These are phyloP conservation scores for Dryadula phaetusa DNA, from an alignment of 2,888 invertebrate genomes.

Conservation along the genomic window DNA sequence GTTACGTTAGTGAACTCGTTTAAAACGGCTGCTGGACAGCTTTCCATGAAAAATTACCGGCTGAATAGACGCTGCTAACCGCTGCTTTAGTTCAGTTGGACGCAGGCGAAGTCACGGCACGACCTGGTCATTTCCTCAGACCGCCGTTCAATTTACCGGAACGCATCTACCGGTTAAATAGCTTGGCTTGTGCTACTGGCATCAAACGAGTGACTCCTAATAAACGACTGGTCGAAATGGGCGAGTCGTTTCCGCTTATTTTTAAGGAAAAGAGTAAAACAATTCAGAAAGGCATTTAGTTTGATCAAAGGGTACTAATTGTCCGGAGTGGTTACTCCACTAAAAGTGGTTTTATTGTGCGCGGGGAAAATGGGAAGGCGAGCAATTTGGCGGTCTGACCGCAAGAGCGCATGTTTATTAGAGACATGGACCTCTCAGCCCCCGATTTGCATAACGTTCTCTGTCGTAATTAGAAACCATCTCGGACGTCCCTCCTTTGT, in stretches of 20 bases:
- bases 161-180: constrained; percentile 68
- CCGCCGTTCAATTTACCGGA: constrained; percentile 66
- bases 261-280: constrained; percentile 47
- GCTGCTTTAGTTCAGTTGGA: constrained; percentile 70
- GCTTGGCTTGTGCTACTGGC: constrained; percentile 52
- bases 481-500: constrained; percentile 80
- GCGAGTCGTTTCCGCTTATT: constrained; percentile 33
- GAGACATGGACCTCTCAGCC: constrained; percentile 74
- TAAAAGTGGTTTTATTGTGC: constrained; percentile 70
- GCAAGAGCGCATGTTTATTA: constrained; percentile 83
- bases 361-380: constrained; percentile 63
- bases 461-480: constrained; percentile 84
- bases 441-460: constrained; percentile 83
- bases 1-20: constrained; percentile 59
- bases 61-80: constrained; percentile 56
- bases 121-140: constrained; percentile 68
- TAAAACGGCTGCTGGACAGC: constrained; percentile 59
- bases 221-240: constrained; percentile 41
- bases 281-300: constrained; percentile 47
- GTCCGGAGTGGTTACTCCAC: constrained; percentile 65
- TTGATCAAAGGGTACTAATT: constrained; percentile 71
- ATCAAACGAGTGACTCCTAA: constrained; percentile 40
- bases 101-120: constrained; percentile 65
- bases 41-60: constrained; percentile 69
- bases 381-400: constrained; percentile 79